These are phyloP conservation scores for Microtus richardsoni DNA, from an alignment of 2,113 vertebrate species.

Conservation along the genomic window DNA sequence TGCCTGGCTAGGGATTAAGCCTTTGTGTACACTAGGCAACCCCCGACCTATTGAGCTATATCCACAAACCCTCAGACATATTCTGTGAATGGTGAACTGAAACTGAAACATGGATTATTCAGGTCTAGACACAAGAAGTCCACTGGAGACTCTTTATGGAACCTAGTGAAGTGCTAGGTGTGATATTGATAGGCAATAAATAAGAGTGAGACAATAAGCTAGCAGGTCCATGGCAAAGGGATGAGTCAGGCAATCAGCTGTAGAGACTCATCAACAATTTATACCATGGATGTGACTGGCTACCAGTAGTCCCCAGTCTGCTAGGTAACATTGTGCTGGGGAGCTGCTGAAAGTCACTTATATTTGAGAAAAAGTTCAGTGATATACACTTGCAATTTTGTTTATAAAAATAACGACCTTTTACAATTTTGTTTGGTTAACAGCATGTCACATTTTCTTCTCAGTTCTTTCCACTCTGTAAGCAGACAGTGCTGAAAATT, in stretches of 20 bases:
- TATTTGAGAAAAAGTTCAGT: neutral
- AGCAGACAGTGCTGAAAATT: neutral
- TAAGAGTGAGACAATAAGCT: neutral
- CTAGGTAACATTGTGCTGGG: too few relatives aligned
- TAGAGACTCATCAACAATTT: neutral
- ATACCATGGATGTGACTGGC: neutral
- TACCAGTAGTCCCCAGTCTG: neutral
- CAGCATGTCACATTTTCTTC: neutral
- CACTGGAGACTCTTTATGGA: neutral
- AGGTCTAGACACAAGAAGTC: neutral
- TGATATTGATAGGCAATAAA: neutral
- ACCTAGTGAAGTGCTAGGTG: neutral
- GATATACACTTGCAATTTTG: neutral
- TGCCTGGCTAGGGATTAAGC: neutral
- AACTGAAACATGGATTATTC: neutral
- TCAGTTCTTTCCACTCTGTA: neutral
- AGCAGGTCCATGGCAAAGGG: neutral
- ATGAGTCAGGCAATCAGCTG: neutral
- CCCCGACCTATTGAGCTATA: neutral
- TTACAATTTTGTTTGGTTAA: constrained; percentile 27
- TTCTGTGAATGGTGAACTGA: neutral
- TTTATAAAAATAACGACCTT: neutral
- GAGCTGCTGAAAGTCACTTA: neutral
- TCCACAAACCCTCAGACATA: neutral
- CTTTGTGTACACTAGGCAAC: neutral